These are phyloP conservation scores for Mustelus asterias DNA, from an alignment of 2,113 vertebrate genomes.

Conservation along the genomic window DNA sequence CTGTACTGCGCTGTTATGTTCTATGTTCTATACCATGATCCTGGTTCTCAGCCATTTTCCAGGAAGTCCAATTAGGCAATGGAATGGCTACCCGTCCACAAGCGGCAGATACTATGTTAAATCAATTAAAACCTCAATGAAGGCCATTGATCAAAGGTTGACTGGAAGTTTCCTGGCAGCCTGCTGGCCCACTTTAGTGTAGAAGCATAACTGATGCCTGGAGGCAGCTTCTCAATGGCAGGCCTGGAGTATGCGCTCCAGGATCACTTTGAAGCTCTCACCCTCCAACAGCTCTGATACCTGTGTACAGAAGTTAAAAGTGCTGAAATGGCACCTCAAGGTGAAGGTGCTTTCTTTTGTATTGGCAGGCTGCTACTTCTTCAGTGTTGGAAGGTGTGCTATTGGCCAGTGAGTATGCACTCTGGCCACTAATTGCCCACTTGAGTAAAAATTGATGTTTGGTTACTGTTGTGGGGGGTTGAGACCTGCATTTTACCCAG, in stretches of 20 bases:
- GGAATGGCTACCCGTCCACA: background rate
- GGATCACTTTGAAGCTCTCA: background rate
- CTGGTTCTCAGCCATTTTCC: background rate
- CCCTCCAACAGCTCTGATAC: no score
- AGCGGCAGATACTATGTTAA: background rate
- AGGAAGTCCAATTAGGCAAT: background rate
- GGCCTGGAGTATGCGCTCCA: background rate
- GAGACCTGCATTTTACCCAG: background rate
- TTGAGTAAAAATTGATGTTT: no score
- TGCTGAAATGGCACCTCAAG: background rate
- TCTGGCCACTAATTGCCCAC: no score
- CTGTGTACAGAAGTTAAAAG: background rate
- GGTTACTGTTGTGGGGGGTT: no score
- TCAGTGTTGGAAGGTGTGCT: background rate
- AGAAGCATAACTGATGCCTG: background rate
- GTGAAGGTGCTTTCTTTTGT: background rate
- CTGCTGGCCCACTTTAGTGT: background rate
- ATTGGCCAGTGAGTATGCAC: no score
- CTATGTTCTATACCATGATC: background rate
- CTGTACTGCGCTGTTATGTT: no score
- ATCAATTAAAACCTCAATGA: background rate
- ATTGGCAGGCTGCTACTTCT: background rate
- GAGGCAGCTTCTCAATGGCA: background rate
- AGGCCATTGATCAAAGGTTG: background rate
- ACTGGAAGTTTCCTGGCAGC: background rate